Conservation (phyloP, 2,888 invertebrate species). For the Mellilla xanthometata region DNA sequence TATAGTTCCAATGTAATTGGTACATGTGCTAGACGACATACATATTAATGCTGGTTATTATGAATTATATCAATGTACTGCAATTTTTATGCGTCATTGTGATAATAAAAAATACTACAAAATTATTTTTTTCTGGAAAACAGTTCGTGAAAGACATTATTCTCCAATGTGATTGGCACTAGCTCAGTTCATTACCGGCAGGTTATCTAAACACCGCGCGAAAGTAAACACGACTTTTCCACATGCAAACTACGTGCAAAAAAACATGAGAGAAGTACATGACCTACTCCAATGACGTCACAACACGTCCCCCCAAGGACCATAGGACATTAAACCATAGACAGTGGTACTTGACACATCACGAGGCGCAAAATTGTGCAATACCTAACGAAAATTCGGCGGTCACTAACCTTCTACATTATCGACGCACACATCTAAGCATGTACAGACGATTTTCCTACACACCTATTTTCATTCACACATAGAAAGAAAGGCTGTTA, state of each 20-base stretch:
- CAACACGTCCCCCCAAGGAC: slow-evolving; percentile 14
- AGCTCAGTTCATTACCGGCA: slow-evolving; percentile 1
- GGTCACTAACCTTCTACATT: slow-evolving; percentile 46
- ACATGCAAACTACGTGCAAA: slow-evolving; percentile 5
- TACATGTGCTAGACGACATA: no score
- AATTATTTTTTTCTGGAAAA: no score
- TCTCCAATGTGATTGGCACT: no score
- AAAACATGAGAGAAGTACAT: slow-evolving; percentile 13
- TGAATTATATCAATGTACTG: no score
- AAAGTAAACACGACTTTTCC: neutral
- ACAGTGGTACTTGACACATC: slow-evolving; percentile 12
- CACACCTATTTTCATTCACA: slow-evolving; percentile 41
- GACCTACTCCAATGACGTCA: slow-evolving; percentile 26
- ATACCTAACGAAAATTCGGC: slow-evolving; percentile 55
- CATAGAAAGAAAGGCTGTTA: slow-evolving; percentile 22
- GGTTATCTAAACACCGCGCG: slow-evolving; percentile 2
- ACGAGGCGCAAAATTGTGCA: slow-evolving; percentile 47
- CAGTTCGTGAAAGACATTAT: slow-evolving; percentile 2
- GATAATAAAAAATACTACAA: no score
- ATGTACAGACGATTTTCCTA: slow-evolving; percentile 44
- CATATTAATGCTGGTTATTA: no score
- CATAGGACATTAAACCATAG: slow-evolving; percentile 15
- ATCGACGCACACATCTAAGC: slow-evolving; percentile 38
- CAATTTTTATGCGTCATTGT: no score
- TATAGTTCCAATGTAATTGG: no score